Conservation (phyloP, 1,140 invertebrate genomes). For the Polyergus mexicanus region DNA sequence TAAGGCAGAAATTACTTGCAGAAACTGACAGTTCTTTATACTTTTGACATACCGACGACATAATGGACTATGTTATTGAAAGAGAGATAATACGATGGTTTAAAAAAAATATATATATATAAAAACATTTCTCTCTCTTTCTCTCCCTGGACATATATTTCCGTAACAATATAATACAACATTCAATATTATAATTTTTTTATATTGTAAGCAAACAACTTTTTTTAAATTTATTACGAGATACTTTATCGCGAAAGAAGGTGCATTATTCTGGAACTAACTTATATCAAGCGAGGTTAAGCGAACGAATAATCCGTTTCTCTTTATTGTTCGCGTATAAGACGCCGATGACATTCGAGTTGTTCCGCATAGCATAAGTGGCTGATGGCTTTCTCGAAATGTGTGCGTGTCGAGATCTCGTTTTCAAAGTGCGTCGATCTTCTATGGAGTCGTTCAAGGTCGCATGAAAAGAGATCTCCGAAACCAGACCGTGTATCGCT, state of each 20-base stretch:
- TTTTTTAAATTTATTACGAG: neutral
- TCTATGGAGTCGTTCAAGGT: slow-evolving; percentile 22
- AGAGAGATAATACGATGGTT: neutral
- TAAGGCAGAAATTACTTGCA: slow-evolving; percentile 41
- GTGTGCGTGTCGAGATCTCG: slow-evolving; percentile 21
- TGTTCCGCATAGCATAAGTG: neutral
- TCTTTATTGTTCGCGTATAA: neutral
- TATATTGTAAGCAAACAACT: neutral
- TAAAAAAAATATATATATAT: neutral
- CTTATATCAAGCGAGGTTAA: neutral
- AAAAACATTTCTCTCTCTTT: neutral
- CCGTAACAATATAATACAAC: neutral
- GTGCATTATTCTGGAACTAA: neutral
- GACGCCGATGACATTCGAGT: neutral
- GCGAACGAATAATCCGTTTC: neutral
- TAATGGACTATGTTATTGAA: neutral
- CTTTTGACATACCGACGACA: slow-evolving; percentile 28
- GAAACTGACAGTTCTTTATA: slow-evolving; percentile 43
- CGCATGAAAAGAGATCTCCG: slow-evolving; percentile 25
- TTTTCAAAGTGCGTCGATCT: slow-evolving; percentile 42
- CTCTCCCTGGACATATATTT: neutral
- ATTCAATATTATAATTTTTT: slow-evolving; percentile 2
- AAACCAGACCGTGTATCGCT: slow-evolving; percentile 11
- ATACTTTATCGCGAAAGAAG: neutral
- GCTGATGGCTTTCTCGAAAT: slow-evolving; percentile 6